A percentile compares a stretch with the other conserved stretches of the same genome.
These are phyloP conservation scores for Ommatoiulus sabulosus DNA, from an alignment of 2,888 invertebrate genomes.

Conservation along the genomic window DNA sequence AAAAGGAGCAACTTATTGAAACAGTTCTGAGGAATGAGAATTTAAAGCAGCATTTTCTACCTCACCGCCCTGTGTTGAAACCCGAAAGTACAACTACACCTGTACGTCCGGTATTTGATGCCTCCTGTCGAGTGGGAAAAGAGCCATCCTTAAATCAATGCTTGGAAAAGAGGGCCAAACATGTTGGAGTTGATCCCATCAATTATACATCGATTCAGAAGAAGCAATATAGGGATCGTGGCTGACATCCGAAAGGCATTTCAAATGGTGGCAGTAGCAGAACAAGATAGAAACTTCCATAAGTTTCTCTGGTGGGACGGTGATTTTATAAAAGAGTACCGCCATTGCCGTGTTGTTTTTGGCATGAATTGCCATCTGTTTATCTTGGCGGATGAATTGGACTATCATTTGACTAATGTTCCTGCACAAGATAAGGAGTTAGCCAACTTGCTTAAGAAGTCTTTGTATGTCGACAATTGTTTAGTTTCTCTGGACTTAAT, in stretches of 20 bases:
- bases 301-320: conserved; percentile 46
- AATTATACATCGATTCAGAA: neutral
- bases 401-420: neutral
- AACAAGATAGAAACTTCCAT: neutral
- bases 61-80: neutral
- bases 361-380: conserved; percentile 35
- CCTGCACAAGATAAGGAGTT: neutral
- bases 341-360: conserved; percentile 15
- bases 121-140: neutral
- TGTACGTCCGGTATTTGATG: conserved; percentile 38
- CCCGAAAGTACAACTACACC: neutral
- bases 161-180: neutral
- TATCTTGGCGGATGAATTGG: neutral
- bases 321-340: neutral
- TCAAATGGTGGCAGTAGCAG: conserved; percentile 30
- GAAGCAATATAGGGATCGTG: neutral
- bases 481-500: neutral
- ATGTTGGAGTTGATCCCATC: neutral
- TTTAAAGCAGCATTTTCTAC: neutral
- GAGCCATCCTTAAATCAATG: conserved; percentile 14
- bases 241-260: conserved; percentile 42
- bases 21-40: neutral
- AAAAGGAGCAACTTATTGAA: neutral
- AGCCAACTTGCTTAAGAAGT: neutral
- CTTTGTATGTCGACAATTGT: neutral